A percentile compares a stretch with the other conserved stretches of the same genome.
Evolutionary conservation across 2,888 invertebrate species (phyloP).

Genomic region (Buathra laborator): DNA sequence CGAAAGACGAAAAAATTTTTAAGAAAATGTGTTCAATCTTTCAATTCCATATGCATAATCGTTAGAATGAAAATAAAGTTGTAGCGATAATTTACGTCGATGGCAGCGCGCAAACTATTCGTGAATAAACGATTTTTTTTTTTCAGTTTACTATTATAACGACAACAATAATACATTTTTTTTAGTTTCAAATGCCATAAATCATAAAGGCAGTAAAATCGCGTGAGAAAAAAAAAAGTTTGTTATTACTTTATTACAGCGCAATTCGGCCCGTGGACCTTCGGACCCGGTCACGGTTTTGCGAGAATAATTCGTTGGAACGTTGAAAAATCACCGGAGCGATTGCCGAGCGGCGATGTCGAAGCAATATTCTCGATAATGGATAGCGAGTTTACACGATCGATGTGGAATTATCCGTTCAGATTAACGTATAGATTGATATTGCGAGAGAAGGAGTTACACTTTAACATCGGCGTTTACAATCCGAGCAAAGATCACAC

Average conservation of each 20-base stretch:
- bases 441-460: slow-evolving; percentile 95
- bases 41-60: no score
- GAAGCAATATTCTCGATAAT: slow-evolving; percentile 96
- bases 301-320: slow-evolving; percentile 97
- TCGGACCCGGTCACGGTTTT: slow-evolving; percentile 98
- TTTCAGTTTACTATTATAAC: slow-evolving; percentile 27
- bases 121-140: no score
- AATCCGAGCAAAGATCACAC: slow-evolving; percentile 97
- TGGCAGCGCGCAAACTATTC: no score
- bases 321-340: slow-evolving; percentile 94
- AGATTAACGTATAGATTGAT: slow-evolving; percentile 96
- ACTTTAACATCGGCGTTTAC: slow-evolving; percentile 96
- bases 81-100: no score
- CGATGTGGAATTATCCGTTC: slow-evolving; percentile 98
- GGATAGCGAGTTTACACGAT: slow-evolving; percentile 96
- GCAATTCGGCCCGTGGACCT: slow-evolving; percentile 97
- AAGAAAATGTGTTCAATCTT: no score
- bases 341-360: slow-evolving; percentile 95
- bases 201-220: slow-evolving; percentile 4
- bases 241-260: slow-evolving; percentile 87
- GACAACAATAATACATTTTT: slow-evolving; percentile 34
- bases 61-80: no score
- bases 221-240: not conserved
- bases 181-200: not conserved
- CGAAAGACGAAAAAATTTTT: no score